Conservation (phyloP, 2,888 invertebrate species). For the Drosophila subquinaria region DNA sequence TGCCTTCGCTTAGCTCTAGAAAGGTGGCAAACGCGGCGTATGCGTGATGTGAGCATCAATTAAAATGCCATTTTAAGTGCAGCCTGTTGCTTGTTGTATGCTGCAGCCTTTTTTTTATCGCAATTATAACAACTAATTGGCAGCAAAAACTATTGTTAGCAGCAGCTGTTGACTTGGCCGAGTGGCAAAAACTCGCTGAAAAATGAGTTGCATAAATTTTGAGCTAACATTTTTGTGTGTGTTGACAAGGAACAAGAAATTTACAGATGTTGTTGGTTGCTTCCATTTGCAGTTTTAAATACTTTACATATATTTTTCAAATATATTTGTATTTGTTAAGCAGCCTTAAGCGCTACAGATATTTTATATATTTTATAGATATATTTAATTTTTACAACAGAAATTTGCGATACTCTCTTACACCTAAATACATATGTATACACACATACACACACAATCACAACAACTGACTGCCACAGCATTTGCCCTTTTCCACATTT, state of each 20-base stretch:
- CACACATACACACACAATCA: slow-evolving; percentile 4
- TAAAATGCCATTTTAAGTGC: slow-evolving; percentile 66
- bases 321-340: background rate
- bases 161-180: slow-evolving; percentile 46
- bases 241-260: slow-evolving; percentile 12
- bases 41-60: slow-evolving; percentile 61
- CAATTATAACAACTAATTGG: slow-evolving; percentile 79
- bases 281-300: background rate
- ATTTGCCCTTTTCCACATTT: slow-evolving; percentile 17
- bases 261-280: slow-evolving; percentile 6
- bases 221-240: slow-evolving; percentile 31
- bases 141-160: slow-evolving; percentile 71
- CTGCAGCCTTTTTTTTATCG: slow-evolving; percentile 53
- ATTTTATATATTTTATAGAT: background rate
- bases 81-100: slow-evolving; percentile 62
- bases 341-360: background rate
- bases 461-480: slow-evolving; percentile 20
- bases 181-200: slow-evolving; percentile 35
- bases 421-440: background rate
- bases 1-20: background rate
- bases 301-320: background rate
- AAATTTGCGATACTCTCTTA: slow-evolving; percentile 17
- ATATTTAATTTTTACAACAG: slow-evolving; percentile 6
- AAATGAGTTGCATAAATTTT: slow-evolving; percentile 62
- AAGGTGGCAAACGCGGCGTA: slow-evolving; percentile 45